A percentile compares a stretch with the other conserved stretches of the same genome.
These are phyloP conservation scores for Arothron firmamentum DNA, from an alignment of 2,113 vertebrate species.

Conservation along the genomic window DNA sequence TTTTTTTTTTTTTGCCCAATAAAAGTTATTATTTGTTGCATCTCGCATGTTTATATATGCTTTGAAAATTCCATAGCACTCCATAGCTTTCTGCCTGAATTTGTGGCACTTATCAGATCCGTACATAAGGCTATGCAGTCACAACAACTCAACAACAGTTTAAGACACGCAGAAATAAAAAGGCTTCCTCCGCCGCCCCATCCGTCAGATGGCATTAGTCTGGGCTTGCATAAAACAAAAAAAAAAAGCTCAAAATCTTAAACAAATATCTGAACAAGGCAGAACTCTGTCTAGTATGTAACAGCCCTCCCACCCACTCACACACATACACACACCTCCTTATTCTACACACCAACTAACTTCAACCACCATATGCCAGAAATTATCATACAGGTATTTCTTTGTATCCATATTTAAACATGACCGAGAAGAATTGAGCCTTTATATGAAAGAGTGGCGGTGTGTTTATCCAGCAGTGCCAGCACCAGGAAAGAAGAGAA, in stretches of 20 bases:
- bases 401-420: constrained; percentile 80
- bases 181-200: constrained; percentile 27
- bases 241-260: constrained; percentile 61
- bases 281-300: constrained; percentile 66
- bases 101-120: constrained; percentile 47
- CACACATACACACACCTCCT: constrained; percentile 29
- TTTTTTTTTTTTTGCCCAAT: constrained; percentile 25
- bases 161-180: constrained; percentile 39
- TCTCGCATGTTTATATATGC: constrained; percentile 27
- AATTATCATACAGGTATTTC: constrained; percentile 81
- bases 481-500: constrained; percentile 74
- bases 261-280: constrained; percentile 74
- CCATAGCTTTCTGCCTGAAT: constrained; percentile 31
- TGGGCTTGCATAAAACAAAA: constrained; percentile 62
- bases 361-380: constrained; percentile 74
- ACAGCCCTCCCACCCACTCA: constrained; percentile 9
- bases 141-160: too few species aligned
- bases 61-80: constrained; percentile 32
- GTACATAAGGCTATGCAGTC: constrained; percentile 29
- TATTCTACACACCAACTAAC: constrained; percentile 36
- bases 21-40: constrained; percentile 36
- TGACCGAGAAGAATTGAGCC: constrained; percentile 75
- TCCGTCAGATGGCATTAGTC: constrained; percentile 49
- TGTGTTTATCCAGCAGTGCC: constrained; percentile 78
- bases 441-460: constrained; percentile 71